Evolutionary conservation across 2,888 invertebrate genomes (phyloP), one percentile per base, ranked within the genome.

Genomic region (Drosophila tripunctata): DNA sequence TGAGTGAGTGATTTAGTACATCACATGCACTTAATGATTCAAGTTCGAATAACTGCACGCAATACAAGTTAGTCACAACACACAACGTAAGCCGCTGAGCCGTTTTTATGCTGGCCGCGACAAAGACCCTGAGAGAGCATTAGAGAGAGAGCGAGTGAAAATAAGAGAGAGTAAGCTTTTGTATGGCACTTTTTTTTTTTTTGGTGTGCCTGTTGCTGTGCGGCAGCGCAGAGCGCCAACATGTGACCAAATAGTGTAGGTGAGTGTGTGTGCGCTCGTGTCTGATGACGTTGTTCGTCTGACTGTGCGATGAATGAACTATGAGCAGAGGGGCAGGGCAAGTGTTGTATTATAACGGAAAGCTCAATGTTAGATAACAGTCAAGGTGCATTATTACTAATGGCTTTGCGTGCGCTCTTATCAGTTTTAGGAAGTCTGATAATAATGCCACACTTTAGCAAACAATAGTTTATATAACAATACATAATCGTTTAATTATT

Each of bases 21-120:
- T 47, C 40, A 12, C 70, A 52, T 57, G 54, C 71, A 47, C 44
- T 55, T 12, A 35, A 14, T 47, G 24, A 38, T 73, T 73, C 77
- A 77, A 83, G 74, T 82, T 73, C 76, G 55, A 63, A 87, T 77
- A 58, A 63, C 74, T 74, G 69, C 87, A 81, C 71, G 84, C 87
- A 71, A 74, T 58, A 19, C 47, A 64, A 33, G 67, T 79, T 78
- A 83, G 58, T 65, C 44, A 64, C 30, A 47, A 52, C 22, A 41
- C 52, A 60, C 24, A 47, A 48, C 24, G 44, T 60, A 63, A 51
- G 50, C 64, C 62, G 62, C 30, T 67, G 40, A 27, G 30, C 27
- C 17, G 35, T 27, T 54, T 54, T 35, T n/a, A 50, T 43, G 50
- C 40, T 79, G 80, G 43, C 69, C 80, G 48, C 68, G 77, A 64